Evolutionary conservation across 2,797 vertebrate genomes (phyloP), one percentile per base, ranked within the genome.

Genomic region (Cebuella pygmaea): DNA sequence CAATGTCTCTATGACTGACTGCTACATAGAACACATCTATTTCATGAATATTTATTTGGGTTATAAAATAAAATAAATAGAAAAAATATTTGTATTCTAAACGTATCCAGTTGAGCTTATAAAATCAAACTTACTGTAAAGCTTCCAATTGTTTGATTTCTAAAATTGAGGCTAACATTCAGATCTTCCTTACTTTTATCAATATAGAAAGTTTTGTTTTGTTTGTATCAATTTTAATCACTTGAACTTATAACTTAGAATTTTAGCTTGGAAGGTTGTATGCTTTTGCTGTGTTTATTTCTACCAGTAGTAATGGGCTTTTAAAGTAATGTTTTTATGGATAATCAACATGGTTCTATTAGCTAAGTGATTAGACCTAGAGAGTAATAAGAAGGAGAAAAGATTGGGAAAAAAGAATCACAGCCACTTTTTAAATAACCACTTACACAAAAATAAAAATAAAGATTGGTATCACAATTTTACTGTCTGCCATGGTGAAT

Each of bases 1-100:
- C 44, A 57, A 72, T 91, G 64, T 76, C 15, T 95, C n/a, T 86
- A 41, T 87, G 88, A 95, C 67, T 41, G 83, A 80, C 67, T 74
- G 46, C 41, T 79, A 39, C 86, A 46, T 84, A 93, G n/a, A 92
- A 39, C 17, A 78, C 33, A 83, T 46, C 27, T 83, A 87, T 9
- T 95, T 87, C n/a, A 74, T 86, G 24, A 76, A 39, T 48, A 93
- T 67, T 76, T 89, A 79, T 89, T 88, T 91, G 7, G 4, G 33
- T 81, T 50, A 36, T 44, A 44, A 94, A 76, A 85, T 36, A 41
- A 93, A 93, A 61, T 1, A 78, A 79, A 82, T 92, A 83, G 22
- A 93, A 79, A 46, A 91, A 20, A 13, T 24, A 41, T 12, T 24
- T 89, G 72, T 85, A 64, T 72, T 50, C 72, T 87, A 44, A 79